These are phyloP conservation scores for Formica aserva DNA, from an alignment of 2,888 invertebrate genomes.

Conservation along the genomic window DNA sequence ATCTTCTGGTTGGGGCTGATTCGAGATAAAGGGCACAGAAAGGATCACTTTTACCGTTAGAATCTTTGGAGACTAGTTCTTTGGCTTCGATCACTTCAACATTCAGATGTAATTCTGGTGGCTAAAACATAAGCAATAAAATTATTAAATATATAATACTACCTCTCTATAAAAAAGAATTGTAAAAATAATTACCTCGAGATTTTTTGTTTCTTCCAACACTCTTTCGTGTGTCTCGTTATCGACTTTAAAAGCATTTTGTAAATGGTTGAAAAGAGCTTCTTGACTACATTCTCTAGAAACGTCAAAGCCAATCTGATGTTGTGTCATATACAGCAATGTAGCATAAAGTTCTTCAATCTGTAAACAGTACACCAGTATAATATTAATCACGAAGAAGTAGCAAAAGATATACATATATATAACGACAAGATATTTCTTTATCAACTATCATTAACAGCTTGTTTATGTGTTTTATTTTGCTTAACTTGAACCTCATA, in stretches of 20 bases:
- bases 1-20: constrained; percentile 92
- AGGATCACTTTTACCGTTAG: constrained; percentile 98
- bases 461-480: background rate
- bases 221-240: constrained; percentile 92
- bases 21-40: constrained; percentile 97
- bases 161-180: background rate
- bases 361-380: constrained; percentile 85
- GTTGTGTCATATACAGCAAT: constrained; percentile 93
- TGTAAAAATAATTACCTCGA: constrained; percentile 87
- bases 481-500: background rate
- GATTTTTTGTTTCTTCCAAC: constrained; percentile 90
- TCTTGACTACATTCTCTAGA: constrained; percentile 90
- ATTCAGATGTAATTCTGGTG: constrained; percentile 93
- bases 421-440: background rate
- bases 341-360: constrained; percentile 95
- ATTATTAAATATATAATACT: background rate
- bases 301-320: constrained; percentile 94
- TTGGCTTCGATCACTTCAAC: constrained; percentile 95
- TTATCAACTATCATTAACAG: background rate
- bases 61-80: constrained; percentile 93
- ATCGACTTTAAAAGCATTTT: constrained; percentile 93
- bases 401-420: background rate
- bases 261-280: constrained; percentile 91
- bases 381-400: background rate
- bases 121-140: constrained; percentile 82